A percentile compares a stretch with the other conserved stretches of the same genome.
Conservation (phyloP, 2,113 vertebrate genomes). For the Oophaga pumilio region DNA sequence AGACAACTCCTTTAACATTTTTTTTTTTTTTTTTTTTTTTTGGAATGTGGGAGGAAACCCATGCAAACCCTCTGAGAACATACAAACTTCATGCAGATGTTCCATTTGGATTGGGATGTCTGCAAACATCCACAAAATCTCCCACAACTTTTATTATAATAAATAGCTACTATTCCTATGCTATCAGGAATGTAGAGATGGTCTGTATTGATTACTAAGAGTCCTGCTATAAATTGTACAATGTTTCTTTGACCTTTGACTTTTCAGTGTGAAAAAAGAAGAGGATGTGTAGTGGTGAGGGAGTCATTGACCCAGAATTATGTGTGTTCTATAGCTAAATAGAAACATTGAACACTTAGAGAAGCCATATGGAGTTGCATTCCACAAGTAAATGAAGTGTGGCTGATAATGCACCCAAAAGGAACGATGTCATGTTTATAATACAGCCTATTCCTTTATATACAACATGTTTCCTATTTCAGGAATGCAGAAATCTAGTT, state of each 20-base stretch:
- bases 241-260: conserved; percentile 65
- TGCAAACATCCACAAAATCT: not conserved
- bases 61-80: not conserved
- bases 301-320: conserved; percentile 72
- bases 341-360: conserved; percentile 72
- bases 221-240: conserved; percentile 45
- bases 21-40: no score
- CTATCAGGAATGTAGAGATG: not conserved
- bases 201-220: not conserved
- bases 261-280: conserved; percentile 68
- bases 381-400: conserved; percentile 68
- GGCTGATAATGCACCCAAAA: conserved; percentile 61
- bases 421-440: conserved; percentile 58
- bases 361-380: conserved; percentile 60
- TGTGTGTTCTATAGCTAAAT: conserved; percentile 74
- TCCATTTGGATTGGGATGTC: not conserved
- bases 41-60: not conserved
- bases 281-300: conserved; percentile 70
- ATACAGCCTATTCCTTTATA: conserved; percentile 59
- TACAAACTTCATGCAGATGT: not conserved
- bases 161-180: not conserved
- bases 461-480: not conserved
- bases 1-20: not conserved
- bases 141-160: not conserved
- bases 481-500: not conserved